Percentiles rank a stretch among this genome's conserved stretches.
Conservation (phyloP, 2,888 invertebrate species). For the Sarcophaga caerulescens region DNA sequence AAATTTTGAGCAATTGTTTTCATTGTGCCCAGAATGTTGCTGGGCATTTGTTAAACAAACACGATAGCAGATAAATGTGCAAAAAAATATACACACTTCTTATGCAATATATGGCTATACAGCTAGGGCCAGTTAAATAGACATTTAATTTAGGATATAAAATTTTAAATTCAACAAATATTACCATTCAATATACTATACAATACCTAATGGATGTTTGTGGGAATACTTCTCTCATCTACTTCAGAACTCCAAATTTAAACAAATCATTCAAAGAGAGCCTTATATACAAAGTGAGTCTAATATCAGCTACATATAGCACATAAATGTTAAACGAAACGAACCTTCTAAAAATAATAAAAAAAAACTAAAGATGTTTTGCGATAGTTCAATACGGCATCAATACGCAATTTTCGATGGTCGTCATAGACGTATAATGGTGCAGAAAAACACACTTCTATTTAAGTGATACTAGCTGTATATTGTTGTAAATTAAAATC, state of each 20-base stretch:
- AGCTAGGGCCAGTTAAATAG: background rate
- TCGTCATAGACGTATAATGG: background rate
- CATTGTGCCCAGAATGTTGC: background rate
- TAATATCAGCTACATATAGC: too few relatives aligned
- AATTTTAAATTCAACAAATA: background rate
- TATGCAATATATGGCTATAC: background rate
- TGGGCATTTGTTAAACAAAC: conserved; percentile 1
- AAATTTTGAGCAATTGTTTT: background rate
- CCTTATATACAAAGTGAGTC: too few relatives aligned
- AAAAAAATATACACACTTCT: background rate
- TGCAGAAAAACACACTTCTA: background rate
- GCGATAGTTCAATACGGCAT: too few relatives aligned
- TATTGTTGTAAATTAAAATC: conserved; percentile 35
- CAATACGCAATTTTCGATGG: too few relatives aligned
- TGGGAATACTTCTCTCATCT: too few relatives aligned
- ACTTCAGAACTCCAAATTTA: too few relatives aligned
- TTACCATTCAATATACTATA: too few relatives aligned
- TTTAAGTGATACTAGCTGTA: background rate
- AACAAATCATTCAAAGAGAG: too few relatives aligned
- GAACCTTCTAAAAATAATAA: too few relatives aligned
- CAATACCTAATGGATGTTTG: too few relatives aligned
- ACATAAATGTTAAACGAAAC: too few relatives aligned
- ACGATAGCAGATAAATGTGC: background rate
- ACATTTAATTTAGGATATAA: background rate
- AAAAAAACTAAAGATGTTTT: too few relatives aligned